phyloP scores from a whole-genome alignment of 2,797 vertebrate genomes.

The Micromesistius poutassou region DNA sequence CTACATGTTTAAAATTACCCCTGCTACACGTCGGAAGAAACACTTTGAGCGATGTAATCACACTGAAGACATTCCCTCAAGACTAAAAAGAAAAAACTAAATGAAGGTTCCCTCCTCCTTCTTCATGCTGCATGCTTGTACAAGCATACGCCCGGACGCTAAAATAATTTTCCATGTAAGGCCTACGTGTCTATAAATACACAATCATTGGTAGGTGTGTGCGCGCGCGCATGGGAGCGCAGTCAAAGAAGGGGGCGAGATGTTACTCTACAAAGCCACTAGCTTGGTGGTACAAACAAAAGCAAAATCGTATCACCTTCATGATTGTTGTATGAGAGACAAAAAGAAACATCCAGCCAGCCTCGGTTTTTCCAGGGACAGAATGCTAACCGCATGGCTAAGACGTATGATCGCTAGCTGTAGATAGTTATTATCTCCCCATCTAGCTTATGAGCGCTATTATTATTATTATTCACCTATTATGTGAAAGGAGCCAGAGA shows the following conservation, averaged over 20 bases:
- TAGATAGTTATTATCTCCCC: not conserved
- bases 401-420: too few relatives aligned
- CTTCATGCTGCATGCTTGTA: not conserved
- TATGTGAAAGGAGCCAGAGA: not conserved
- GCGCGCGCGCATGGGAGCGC: constrained; percentile 18
- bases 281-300: constrained; percentile 38
- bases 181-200: constrained; percentile 46
- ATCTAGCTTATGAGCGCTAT: not conserved
- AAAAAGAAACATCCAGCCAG: not conserved
- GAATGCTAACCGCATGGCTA: too few relatives aligned
- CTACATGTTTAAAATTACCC: not conserved
- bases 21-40: not conserved
- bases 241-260: constrained; percentile 13
- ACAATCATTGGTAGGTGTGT: constrained; percentile 39
- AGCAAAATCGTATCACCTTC: constrained; percentile 54
- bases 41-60: not conserved
- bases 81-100: not conserved
- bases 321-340: constrained; percentile 22
- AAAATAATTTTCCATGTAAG: constrained; percentile 49
- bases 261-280: too few relatives aligned
- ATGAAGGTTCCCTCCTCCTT: not conserved
- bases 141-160: constrained; percentile 25
- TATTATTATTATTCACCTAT: not conserved
- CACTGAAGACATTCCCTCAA: not conserved
- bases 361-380: not conserved